Evolutionary conservation across 2,797 vertebrate species (phyloP), one percentile per base, ranked within the genome.

Genomic region (Gallinago solitaria): DNA sequence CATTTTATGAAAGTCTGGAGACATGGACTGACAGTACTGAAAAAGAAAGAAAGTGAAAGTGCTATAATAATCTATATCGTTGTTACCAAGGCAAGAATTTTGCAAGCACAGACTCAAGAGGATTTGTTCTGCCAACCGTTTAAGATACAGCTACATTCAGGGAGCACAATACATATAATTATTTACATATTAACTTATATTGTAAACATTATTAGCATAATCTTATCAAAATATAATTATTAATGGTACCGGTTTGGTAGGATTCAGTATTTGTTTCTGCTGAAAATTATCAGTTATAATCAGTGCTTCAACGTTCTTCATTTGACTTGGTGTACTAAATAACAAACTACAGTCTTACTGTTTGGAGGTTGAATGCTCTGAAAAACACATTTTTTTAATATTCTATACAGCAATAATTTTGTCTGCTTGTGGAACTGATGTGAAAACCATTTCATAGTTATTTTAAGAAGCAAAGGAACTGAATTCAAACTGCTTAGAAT

Each of bases 1-100:
- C 53, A 78, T 95, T 93, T 94, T 54, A 43, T 65, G 30, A 57
- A 83, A 64, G 47, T 90, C 65, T 91, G 59, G 24, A 93, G 73
- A 76, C 33, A 9, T 6, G 32, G 85, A 63, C 50, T 81, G 67
- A 65, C n/a, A 61, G 41, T 63, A 59, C 24, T 51, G 63, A 82
- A 73, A 91, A 93, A 47, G 50, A 90, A 91, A 85, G 21, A 61
- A 74, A 68, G 23, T 30, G 35, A 50, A 94, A 88, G 59, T 73
- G 17, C 41, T 63, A 4, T 79, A 88, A 81, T 81, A 65, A 73
- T 60, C 53, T 91, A 4, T 88, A 57, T 13, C 3, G 0, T 27
- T 70, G 8, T 70, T 88, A 95, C 24, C 65, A 88, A 91, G 37
- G 24, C 21, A 3, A 86, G 79, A 81, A 17, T 59, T 86, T 37